Percentiles rank a stretch among this genome's conserved stretches.
Conservation (phyloP, 2,888 invertebrate genomes). For the Carpatolechia fugitivella region DNA sequence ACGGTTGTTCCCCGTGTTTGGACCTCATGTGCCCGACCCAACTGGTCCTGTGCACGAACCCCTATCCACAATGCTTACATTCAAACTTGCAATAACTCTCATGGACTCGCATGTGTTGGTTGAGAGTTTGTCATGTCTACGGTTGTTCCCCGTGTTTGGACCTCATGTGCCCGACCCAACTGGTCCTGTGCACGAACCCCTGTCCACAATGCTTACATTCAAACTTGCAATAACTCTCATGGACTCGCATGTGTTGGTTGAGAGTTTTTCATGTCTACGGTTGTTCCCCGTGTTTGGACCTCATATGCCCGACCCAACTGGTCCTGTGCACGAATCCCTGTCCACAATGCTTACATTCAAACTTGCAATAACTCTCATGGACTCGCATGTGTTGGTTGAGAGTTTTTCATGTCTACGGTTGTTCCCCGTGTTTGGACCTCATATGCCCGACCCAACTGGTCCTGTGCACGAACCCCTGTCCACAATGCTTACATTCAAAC, state of each 20-base stretch:
- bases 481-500: not conserved
- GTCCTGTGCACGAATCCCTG: not conserved
- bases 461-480: not conserved
- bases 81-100: slow-evolving; percentile 26
- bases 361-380: slow-evolving; percentile 25
- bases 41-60: slow-evolving; percentile 50
- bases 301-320: not conserved
- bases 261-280: slow-evolving; percentile 50
- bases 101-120: slow-evolving; percentile 48
- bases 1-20: slow-evolving; percentile 32
- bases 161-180: slow-evolving; percentile 59
- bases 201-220: slow-evolving; percentile 41
- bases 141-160: slow-evolving; percentile 33
- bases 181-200: slow-evolving; percentile 48
- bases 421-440: not conserved
- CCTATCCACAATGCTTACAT: slow-evolving; percentile 41
- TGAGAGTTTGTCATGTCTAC: slow-evolving; percentile 47
- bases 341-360: not conserved
- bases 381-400: slow-evolving; percentile 48
- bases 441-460: not conserved
- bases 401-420: slow-evolving; percentile 50
- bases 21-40: slow-evolving; percentile 58
- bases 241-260: slow-evolving; percentile 47
- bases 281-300: not conserved
- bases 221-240: slow-evolving; percentile 29